Conservation (phyloP, 2,888 invertebrate species). For the Biston stratarius region DNA sequence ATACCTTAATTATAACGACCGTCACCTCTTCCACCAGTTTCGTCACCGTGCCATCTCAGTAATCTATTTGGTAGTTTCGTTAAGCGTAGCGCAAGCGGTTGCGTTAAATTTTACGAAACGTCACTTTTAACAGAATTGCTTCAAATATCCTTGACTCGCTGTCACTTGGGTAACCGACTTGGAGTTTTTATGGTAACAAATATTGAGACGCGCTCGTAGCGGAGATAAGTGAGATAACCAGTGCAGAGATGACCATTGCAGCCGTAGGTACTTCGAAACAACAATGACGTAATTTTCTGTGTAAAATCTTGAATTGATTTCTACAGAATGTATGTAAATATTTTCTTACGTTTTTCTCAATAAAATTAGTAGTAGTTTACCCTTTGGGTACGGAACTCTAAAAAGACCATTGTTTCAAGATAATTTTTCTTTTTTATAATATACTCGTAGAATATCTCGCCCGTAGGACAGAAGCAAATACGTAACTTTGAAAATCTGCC, state of each 20-base stretch:
- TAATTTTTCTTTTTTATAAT: background rate
- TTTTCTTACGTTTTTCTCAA: too few species aligned
- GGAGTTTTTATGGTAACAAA: background rate
- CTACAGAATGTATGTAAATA: too few species aligned
- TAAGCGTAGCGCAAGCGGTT: conserved; percentile 49
- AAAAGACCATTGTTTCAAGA: too few species aligned
- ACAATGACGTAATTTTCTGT: too few species aligned
- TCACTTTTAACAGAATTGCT: conserved; percentile 48
- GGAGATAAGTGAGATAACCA: too few species aligned
- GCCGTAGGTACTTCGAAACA: too few species aligned
- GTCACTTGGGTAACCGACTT: conserved; percentile 46
- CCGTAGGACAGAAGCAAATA: background rate
- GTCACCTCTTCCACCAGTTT: conserved; percentile 37
- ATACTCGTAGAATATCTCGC: background rate
- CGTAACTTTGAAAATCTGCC: conserved; percentile 18
- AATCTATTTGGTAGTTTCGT: conserved; percentile 44
- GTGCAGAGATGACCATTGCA: too few species aligned
- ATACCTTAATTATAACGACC: conserved; percentile 1
- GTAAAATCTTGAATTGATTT: too few species aligned
- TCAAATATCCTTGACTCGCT: conserved; percentile 57
- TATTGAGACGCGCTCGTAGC: too few species aligned
- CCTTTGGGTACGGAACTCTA: too few species aligned
- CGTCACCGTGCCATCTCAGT: conserved; percentile 48
- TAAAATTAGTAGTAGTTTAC: too few species aligned
- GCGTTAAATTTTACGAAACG: conserved; percentile 54